Evolutionary conservation across 64 coral and sea anemone species (phyloP), one percentile per base, ranked within the genome.

Genomic region (Stichodactyla mertensii): DNA sequence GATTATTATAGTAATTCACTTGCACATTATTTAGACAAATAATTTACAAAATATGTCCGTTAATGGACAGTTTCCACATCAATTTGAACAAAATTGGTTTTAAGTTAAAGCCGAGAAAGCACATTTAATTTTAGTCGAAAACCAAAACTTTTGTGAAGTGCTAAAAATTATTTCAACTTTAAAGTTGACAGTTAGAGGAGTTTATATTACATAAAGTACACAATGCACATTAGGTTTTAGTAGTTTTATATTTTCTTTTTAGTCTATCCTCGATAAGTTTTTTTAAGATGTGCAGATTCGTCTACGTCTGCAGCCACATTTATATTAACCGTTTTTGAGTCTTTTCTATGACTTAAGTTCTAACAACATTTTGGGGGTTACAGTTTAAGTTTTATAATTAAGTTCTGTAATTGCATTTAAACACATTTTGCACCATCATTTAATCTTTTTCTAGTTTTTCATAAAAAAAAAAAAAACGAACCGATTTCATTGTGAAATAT

Each of bases 401-500:
- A 45, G 36, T 45, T 45, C 36, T 45, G 36, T 45, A 45, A 45
- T 45, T 45, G 36, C 3, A 45, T 71, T 71, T 22, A 22, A 71
- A 71, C 7, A 8, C 67, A 71, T 19, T 71, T 16, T 11, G 13
- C 67, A 71, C 67, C 67, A 8, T 71, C 10, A 71, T 20, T 8
- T 52, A 2, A 52, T 80, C 52, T 52, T 16, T 80, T 16, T 80
- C 27, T 52, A 54, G 78, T 54, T 52, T 80, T 80, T 80, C 78
- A 80, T 18, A 9, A 15, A 80, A 80, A 51, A 52, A 54, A 9
- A 15, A 80, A 80, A 51, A 52, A 54, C 78, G 52, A 52, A 52
- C 11, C 36, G 10, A 80, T 80, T 80, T 80, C 78, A 80, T 80
- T 80, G 36, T 80, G 78, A 80, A 80, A 80, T 80, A 80, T 54